Evolutionary conservation across 2,113 vertebrate genomes (phyloP), one percentile per base, ranked within the genome.

Genomic region (Meriones unguiculatus): DNA sequence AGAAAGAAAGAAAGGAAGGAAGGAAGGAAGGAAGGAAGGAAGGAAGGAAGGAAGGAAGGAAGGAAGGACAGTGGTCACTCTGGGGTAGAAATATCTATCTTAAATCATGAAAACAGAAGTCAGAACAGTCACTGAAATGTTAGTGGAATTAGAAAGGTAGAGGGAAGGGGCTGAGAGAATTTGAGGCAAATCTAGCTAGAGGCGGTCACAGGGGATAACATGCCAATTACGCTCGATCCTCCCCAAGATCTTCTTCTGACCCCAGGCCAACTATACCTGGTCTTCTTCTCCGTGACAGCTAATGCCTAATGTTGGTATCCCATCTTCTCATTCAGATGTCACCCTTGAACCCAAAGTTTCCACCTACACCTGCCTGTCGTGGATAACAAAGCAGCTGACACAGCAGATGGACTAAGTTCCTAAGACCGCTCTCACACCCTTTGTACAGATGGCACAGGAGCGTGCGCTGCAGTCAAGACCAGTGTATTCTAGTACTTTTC

Each of bases 41-140:
- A n/a, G n/a, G n/a, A n/a, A n/a, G n/a, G n/a, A n/a, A n/a, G n/a
- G n/a, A 3, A 81, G n/a, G 4, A 81, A 81, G 12, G 46, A 46
- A 72, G 10, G n/a, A 57, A 73, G 22, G 4, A 52, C 4, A 28
- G 10, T 35, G 18, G 35, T 46, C 25, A 22, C 67, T 87, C 93
- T 6, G 57, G 25, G 15, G 35, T 38, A 38, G 46, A 73, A 62
- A 67, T 70, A 32, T 59, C 76, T 59, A 22, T 22, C 14, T 93
- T 88, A 46, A 72, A 25, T 93, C 11, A 73, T 93, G 50, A 76
- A 62, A n/a, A 35, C 50, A 57, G 57, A 96, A 95, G 38, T 77
- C 67, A 80, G 67, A 94, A 81, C 13, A 52, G n/a, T 84, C 64
- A 75, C 5, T 73, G 46, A 73, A 92, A 84, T 95, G 35, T 73